These are phyloP conservation scores for Callitettix versicolor DNA, from an alignment of 1,140 invertebrate genomes.

Conservation along the genomic window DNA sequence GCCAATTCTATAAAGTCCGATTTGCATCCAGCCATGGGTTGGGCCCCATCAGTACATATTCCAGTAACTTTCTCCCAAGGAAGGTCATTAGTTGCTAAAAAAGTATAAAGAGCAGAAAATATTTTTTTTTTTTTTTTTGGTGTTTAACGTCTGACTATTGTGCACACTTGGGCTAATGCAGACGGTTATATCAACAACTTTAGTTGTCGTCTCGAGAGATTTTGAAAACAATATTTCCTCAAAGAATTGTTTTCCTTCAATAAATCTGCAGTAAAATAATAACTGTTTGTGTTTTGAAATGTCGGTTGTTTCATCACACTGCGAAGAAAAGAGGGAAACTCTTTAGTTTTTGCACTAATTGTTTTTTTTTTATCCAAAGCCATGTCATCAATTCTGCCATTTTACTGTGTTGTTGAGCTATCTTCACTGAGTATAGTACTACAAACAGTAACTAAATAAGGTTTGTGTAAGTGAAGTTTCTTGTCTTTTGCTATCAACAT, in stretches of 20 bases:
- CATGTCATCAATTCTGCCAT: conserved; percentile 14
- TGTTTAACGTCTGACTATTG: too few species aligned
- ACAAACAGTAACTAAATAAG: conserved; percentile 5
- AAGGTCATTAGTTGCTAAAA: conserved; percentile 10
- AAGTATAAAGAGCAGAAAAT: conserved; percentile 7
- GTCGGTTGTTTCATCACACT: conserved; percentile 16
- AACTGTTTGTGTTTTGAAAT: conserved; percentile 13
- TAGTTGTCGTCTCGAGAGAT: conserved; percentile 17
- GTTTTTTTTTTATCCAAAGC: conserved; percentile 12
- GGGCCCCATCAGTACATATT: conserved; percentile 34
- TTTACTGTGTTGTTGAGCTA: neutral
- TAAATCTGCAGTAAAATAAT: conserved; percentile 13
- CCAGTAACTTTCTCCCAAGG: conserved; percentile 24
- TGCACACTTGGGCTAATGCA: too few species aligned
- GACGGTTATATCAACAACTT: conserved; percentile 12
- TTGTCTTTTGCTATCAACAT: conserved; percentile 15
- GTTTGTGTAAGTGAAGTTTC: conserved; percentile 11
- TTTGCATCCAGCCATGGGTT: conserved; percentile 31
- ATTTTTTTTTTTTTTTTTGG: too few species aligned
- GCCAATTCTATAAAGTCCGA: conserved; percentile 28
- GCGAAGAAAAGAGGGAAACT: conserved; percentile 17
- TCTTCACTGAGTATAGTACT: conserved; percentile 10
- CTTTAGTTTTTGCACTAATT: conserved; percentile 16
- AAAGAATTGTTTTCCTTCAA: conserved; percentile 9
- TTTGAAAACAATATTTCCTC: conserved; percentile 16